These are phyloP conservation scores for Ophioninae sp. DNA, from an alignment of 2,888 invertebrate genomes.

Conservation along the genomic window DNA sequence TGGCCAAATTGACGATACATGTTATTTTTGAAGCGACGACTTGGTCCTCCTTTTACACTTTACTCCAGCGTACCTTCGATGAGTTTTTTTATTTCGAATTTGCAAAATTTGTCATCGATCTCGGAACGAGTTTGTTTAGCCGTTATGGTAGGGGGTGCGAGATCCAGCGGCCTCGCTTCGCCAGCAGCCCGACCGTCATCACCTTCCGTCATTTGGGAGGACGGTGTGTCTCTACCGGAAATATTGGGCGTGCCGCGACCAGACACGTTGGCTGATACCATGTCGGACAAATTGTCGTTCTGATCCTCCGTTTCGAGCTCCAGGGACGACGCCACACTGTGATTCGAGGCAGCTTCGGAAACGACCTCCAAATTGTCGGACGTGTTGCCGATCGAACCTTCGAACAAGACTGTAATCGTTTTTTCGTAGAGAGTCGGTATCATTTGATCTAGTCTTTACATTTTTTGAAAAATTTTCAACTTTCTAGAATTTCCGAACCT, in stretches of 20 bases:
- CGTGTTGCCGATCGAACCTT: conserved; percentile 93
- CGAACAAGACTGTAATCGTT: conserved; percentile 75
- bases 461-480: not conserved
- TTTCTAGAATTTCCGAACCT: not conserved
- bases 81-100: conserved; percentile 94
- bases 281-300: conserved; percentile 97
- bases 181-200: conserved; percentile 83
- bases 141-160: conserved; percentile 80
- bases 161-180: conserved; percentile 77
- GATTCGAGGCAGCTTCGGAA: conserved; percentile 97
- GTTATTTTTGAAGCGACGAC: conserved; percentile 11
- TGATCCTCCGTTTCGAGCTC: conserved; percentile 94
- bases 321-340: conserved; percentile 95
- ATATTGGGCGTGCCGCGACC: conserved; percentile 97
- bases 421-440: conserved; percentile 15
- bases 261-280: conserved; percentile 97
- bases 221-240: conserved; percentile 96
- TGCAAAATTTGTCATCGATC: conserved; percentile 98
- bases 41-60: not conserved
- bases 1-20: conserved; percentile 20
- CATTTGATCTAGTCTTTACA: not conserved
- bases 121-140: conserved; percentile 92
- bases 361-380: conserved; percentile 97
- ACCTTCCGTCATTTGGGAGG: conserved; percentile 94
- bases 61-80: conserved; percentile 80